Base-by-base conservation (phyloP, 2,888 invertebrate genomes). In the Atethmia centrago region DNA sequence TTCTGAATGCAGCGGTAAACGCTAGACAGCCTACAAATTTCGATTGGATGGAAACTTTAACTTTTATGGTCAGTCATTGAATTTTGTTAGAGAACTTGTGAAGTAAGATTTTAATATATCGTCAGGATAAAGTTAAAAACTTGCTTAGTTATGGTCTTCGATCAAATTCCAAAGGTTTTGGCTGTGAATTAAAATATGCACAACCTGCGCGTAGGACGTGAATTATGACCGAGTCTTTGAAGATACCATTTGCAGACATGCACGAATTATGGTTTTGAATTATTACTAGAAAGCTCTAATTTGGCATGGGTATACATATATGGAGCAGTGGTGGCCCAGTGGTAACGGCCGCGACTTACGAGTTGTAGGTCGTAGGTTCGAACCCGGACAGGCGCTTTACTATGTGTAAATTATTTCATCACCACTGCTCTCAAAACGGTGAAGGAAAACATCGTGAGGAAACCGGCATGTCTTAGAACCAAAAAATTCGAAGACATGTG, bases 11-110 rank as follows among this genome's bases (percentile, higher is more conserved):
- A 72, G 58, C 25, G 36, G 66, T 51, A 58, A 58, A 51, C 59
- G 64, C 63, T 61, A 82, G 83, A 62, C 47, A 55, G 66, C 58
- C 79, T 66, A 69, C 49, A 63, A 69, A 66, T 69, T 73, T 73
- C 66, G 53, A 73, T 61, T 25, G 42, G 49, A 64, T 58, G 25
- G 14, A 72, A 51, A 72, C 31, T 14, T 49, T 53, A 59, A 55
- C 53, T 61, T 74, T 74, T 55, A 74, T 63, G 8, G 5, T 49
- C 21, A 19, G 31, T 51, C 45, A 51, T 79, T n/a, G 62, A 36
- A 51, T 56, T 71, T 71, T 61, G 40, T 53, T 61, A 31, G 21
- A 16, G 16, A 59, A 69, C 28, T 59, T 77, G 10, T 68, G n/a
- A 31, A 21, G n/a, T 40, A 8, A 21, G 16, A 21, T 59, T 53